Percentiles rank a stretch among this genome's conserved stretches.
These are phyloP conservation scores for Hymenochirus boettgeri DNA, from an alignment of 2,113 vertebrate species.

Conservation along the genomic window DNA sequence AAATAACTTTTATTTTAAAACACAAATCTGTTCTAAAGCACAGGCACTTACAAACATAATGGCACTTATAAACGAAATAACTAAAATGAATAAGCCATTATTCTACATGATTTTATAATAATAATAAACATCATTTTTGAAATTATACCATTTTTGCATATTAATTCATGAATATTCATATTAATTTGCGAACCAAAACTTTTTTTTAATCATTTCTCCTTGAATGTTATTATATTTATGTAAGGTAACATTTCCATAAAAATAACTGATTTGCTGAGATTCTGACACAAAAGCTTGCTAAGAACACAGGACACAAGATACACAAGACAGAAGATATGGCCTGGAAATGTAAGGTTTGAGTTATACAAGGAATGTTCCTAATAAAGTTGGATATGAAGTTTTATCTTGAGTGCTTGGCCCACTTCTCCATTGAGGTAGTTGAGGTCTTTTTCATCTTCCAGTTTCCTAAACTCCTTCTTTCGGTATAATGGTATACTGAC, in stretches of 20 bases:
- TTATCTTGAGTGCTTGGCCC: conserved; percentile 78
- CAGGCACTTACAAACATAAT: too few relatives aligned
- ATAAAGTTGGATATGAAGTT: conserved; percentile 82
- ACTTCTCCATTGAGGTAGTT: conserved; percentile 76
- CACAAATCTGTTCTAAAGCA: too few relatives aligned
- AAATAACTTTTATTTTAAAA: too few relatives aligned
- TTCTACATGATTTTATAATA: too few relatives aligned
- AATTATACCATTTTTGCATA: background rate
- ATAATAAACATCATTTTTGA: background rate
- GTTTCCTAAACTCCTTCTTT: conserved; percentile 66
- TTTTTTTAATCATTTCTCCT: conserved; percentile 15
- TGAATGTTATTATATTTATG: too few relatives aligned
- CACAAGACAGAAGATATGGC: conserved; percentile 45
- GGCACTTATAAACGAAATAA: too few relatives aligned
- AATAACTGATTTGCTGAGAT: conserved; percentile 34
- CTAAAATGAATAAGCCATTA: too few relatives aligned
- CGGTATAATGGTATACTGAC: conserved; percentile 73
- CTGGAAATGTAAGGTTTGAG: conserved; percentile 39
- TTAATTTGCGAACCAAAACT: conserved; percentile 20
- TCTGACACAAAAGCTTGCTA: conserved; percentile 42
- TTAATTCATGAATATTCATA: conserved; percentile 27
- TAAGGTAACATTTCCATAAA: conserved; percentile 33
- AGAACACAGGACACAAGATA: conserved; percentile 39
- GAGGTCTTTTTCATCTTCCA: conserved; percentile 72
- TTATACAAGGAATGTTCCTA: conserved; percentile 51